These are phyloP conservation scores for Trichacis sp. DNA, from an alignment of 2,888 invertebrate species.

Conservation along the genomic window DNA sequence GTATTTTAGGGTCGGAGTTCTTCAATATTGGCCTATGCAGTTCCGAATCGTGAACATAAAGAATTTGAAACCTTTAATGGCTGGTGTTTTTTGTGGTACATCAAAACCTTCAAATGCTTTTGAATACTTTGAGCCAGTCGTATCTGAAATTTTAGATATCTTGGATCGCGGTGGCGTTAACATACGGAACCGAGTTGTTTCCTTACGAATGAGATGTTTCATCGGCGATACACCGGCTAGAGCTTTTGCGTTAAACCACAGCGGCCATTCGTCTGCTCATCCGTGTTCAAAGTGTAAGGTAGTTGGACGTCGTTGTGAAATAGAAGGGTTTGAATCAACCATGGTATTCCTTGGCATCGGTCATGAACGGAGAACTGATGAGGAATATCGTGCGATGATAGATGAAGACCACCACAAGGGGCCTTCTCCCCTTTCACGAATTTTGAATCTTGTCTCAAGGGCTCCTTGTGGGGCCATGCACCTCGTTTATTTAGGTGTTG, in stretches of 20 bases:
- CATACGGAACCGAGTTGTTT: constrained; percentile 9
- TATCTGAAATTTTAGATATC: constrained; percentile 7
- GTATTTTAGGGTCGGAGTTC: constrained; percentile 12
- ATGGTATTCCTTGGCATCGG: too few relatives aligned
- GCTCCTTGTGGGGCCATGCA: too few relatives aligned
- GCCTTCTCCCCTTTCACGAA: too few relatives aligned
- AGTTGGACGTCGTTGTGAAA: too few relatives aligned
- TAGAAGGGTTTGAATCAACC: too few relatives aligned
- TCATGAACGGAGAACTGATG: too few relatives aligned
- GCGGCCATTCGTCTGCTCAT: constrained; percentile 27
- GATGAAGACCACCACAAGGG: too few relatives aligned
- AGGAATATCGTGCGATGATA: too few relatives aligned
- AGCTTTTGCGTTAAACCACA: constrained; percentile 30
- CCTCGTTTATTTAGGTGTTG: too few relatives aligned
- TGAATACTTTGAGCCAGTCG: constrained; percentile 9
- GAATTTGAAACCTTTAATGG: constrained; percentile 27
- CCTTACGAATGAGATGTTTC: constrained; percentile 29
- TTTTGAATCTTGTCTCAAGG: too few relatives aligned
- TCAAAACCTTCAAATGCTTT: constrained; percentile 12
- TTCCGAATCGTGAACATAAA: constrained; percentile 32
- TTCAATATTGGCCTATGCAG: constrained; percentile 46
- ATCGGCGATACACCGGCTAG: constrained; percentile 42
- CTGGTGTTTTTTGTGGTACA: constrained; percentile 38
- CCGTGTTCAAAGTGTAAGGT: constrained; percentile 41
- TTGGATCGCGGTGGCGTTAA: constrained; percentile 25